phyloP scores from a whole-genome alignment of 2,113 vertebrate genomes.

The Oxyruncus cristatus region DNA sequence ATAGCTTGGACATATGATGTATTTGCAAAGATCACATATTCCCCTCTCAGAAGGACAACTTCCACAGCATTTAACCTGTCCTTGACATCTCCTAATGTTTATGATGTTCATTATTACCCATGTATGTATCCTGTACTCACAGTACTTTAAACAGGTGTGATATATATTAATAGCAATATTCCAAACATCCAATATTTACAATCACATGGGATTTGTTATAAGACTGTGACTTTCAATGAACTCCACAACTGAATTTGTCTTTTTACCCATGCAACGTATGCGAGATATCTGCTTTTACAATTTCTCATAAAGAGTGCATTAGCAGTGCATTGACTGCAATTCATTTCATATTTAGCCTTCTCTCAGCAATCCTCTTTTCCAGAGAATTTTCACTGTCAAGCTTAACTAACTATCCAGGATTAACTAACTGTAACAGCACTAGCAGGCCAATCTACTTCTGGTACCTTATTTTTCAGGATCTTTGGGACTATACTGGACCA shows the following conservation, averaged over 20 bases:
- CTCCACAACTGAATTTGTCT: not conserved
- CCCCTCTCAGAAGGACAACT: not conserved
- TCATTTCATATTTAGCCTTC: not conserved
- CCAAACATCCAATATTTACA: not conserved
- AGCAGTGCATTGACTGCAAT: not conserved
- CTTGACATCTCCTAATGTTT: not conserved
- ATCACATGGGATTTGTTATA: not conserved
- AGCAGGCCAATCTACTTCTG: not conserved
- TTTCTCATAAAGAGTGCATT: not conserved
- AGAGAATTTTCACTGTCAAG: not conserved
- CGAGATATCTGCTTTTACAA: not conserved
- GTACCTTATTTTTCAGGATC: not conserved
- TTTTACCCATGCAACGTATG: not conserved
- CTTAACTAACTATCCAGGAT: not conserved
- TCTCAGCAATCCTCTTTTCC: not conserved
- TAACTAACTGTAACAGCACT: not conserved
- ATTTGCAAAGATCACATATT: not conserved
- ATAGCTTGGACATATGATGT: not conserved
- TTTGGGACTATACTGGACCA: not conserved
- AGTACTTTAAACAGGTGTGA: not conserved
- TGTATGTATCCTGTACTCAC: not conserved
- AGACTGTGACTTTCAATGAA: not conserved
- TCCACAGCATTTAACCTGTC: not conserved
- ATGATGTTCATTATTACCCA: not conserved
- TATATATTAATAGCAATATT: not conserved